Evolutionary conservation across 2,888 invertebrate genomes (phyloP).

Genomic region (Epinotia demarniana): DNA sequence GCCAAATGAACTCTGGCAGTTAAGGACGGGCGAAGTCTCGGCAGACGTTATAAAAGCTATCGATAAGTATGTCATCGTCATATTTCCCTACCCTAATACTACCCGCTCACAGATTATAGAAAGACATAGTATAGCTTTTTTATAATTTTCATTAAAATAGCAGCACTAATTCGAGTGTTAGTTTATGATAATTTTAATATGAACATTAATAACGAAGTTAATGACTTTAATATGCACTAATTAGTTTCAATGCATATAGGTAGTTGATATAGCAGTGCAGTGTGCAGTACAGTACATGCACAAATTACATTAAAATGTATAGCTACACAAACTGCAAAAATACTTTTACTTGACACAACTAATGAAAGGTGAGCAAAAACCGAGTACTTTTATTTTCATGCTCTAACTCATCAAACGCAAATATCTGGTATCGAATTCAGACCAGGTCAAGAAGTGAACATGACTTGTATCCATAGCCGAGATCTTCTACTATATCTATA

Average conservation of each 20-base stretch:
- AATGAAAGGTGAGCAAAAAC: conserved; percentile 12
- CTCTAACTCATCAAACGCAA: conserved; percentile 25
- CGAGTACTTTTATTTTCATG: conserved; percentile 24
- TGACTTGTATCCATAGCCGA: neutral
- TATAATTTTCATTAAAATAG: neutral
- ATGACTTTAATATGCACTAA: neutral
- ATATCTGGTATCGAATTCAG: conserved; percentile 10
- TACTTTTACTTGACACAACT: conserved; percentile 17
- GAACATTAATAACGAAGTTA: no score
- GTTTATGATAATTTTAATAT: no score
- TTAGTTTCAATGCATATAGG: neutral
- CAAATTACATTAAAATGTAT: no score
- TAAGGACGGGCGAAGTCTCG: neutral
- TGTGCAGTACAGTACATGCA: no score
- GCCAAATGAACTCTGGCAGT: conserved; percentile 11
- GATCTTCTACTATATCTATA: neutral
- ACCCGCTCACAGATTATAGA: neutral
- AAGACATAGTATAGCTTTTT: neutral
- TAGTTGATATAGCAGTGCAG: no score
- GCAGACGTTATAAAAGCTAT: no score
- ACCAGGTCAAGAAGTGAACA: conserved; percentile 1
- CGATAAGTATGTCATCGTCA: no score
- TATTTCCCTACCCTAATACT: neutral
- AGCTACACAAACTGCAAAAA: neutral
- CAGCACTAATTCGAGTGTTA: neutral